These are phyloP conservation scores for Cremastinae sp. DNA, from an alignment of 2,888 invertebrate genomes.

Conservation along the genomic window DNA sequence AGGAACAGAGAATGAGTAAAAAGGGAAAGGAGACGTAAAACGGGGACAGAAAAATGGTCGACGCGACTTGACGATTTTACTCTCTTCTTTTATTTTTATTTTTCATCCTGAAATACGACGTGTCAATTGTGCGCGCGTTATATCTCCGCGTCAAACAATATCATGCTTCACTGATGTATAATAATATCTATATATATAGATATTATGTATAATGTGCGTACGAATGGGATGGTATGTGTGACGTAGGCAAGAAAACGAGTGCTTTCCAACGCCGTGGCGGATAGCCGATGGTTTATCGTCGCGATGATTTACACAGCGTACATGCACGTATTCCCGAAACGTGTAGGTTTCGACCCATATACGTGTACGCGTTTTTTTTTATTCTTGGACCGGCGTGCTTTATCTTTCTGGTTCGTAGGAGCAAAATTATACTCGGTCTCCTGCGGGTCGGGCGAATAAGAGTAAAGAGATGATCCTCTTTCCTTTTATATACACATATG, in stretches of 20 bases:
- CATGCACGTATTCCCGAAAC: conserved; percentile 10
- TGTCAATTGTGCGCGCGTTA: conserved; percentile 13
- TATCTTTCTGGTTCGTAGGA: conserved; percentile 57
- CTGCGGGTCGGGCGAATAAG: conserved; percentile 26
- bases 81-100: neutral
- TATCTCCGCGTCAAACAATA: neutral
- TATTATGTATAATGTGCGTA: neutral
- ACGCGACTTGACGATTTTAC: conserved; percentile 10
- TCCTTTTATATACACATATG: conserved; percentile 6
- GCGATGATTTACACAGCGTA: conserved; percentile 34
- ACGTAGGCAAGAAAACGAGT: conserved; percentile 35
- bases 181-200: conserved; percentile 2
- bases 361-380: conserved; percentile 9
- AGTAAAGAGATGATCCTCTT: conserved; percentile 31
- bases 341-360: conserved; percentile 25
- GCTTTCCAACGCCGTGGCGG: conserved; percentile 17
- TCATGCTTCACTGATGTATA: neutral
- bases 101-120: conserved; percentile 2
- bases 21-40: neutral
- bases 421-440: conserved; percentile 51
- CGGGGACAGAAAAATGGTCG: neutral
- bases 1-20: neutral
- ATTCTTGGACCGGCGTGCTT: conserved; percentile 57
- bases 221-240: too few relatives aligned
- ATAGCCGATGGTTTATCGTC: conserved; percentile 39